phyloP scores from a whole-genome alignment of 1,140 invertebrate genomes.

The Leptinotarsa defecta region DNA sequence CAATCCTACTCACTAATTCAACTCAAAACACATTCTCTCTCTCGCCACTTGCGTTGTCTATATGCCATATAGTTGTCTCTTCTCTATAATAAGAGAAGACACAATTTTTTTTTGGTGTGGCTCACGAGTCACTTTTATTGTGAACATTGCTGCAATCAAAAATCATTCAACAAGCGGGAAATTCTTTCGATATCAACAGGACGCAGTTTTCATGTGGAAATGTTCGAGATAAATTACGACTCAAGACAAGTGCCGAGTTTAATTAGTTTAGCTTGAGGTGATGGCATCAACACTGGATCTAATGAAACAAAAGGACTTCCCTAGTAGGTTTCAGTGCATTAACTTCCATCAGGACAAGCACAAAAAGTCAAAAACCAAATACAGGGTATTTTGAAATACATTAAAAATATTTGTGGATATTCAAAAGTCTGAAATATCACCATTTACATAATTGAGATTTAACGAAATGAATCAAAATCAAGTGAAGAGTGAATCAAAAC shows the following conservation, averaged over 20 bases:
- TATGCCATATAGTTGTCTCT: not conserved
- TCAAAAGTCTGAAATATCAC: too few relatives aligned
- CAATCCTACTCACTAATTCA: constrained; percentile 48
- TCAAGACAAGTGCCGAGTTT: constrained; percentile 4
- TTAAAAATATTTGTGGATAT: too few relatives aligned
- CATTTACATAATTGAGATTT: too few relatives aligned
- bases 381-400: not conserved
- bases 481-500: constrained; percentile 8
- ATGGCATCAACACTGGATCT: not conserved
- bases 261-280: not conserved
- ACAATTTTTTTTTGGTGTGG: constrained; percentile 8
- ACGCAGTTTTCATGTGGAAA: constrained; percentile 24
- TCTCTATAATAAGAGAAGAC: not conserved
- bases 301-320: too few relatives aligned
- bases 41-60: constrained; percentile 41
- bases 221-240: constrained; percentile 32
- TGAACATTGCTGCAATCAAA: not conserved
- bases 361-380: not conserved
- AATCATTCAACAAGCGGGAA: not conserved
- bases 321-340: too few relatives aligned
- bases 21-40: constrained; percentile 29
- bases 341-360: not conserved
- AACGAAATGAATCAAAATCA: not conserved
- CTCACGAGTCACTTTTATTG: constrained; percentile 4
- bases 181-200: not conserved